phyloP scores from a whole-genome alignment of 2,888 invertebrate species.

The Slavum lentiscoides region DNA sequence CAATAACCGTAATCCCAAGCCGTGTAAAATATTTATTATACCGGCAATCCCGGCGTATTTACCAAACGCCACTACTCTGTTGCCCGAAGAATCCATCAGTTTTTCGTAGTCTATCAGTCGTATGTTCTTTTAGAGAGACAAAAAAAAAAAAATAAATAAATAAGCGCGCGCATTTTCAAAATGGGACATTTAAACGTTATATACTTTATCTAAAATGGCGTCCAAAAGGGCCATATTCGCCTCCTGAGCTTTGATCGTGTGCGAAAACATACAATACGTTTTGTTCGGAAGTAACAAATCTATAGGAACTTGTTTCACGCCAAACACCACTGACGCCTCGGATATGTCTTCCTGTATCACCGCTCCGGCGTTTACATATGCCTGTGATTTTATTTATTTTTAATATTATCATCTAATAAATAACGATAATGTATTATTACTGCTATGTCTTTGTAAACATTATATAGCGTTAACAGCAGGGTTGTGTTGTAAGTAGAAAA shows the following conservation, averaged over 20 bases:
- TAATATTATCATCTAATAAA: background rate
- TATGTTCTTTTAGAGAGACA: conserved; percentile 72
- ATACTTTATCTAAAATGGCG: conserved; percentile 86
- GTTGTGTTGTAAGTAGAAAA: no score
- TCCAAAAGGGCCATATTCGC: conserved; percentile 97
- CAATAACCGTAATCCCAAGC: conserved; percentile 87
- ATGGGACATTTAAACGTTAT: background rate
- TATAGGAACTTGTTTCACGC: conserved; percentile 90
- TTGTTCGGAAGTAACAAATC: conserved; percentile 92
- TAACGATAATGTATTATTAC: background rate
- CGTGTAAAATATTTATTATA: conserved; percentile 97
- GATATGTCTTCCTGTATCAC: conserved; percentile 93
- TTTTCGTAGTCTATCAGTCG: conserved; percentile 97
- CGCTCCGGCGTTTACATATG: conserved; percentile 91
- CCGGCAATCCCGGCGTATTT: conserved; percentile 98
- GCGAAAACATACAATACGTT: conserved; percentile 98
- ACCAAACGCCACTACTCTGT: conserved; percentile 95
- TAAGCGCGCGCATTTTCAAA: background rate
- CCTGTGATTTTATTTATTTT: conserved; percentile 61
- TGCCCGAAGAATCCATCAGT: conserved; percentile 84
- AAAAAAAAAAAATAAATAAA: background rate
- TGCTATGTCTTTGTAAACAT: no score
- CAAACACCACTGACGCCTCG: conserved; percentile 94
- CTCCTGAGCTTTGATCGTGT: conserved; percentile 99
- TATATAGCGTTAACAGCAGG: no score